Percentiles rank a stretch among this genome's conserved stretches.
Evolutionary conservation across 1,140 invertebrate genomes (phyloP).

Genomic region (Drosophila novamexicana): DNA sequence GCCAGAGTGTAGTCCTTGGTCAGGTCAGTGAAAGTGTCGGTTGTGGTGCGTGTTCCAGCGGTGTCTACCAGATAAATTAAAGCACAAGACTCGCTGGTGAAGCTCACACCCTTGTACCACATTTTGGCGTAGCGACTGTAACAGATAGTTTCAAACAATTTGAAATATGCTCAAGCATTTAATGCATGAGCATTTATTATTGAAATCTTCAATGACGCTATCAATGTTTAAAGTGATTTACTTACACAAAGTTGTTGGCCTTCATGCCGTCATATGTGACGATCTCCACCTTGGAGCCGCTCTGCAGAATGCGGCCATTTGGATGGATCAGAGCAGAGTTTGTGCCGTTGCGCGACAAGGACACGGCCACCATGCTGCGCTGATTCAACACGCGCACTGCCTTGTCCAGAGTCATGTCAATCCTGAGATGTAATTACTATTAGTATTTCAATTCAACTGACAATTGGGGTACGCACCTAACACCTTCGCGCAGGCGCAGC

Average conservation of each 20-base stretch:
- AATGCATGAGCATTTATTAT: too few species aligned
- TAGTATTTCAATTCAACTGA: background rate
- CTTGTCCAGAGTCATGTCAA: constrained; percentile 92
- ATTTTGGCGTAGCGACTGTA: constrained; percentile 91
- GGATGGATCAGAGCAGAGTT: constrained; percentile 91
- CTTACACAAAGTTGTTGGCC: constrained; percentile 80
- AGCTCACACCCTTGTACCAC: constrained; percentile 95
- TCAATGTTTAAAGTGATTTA: background rate
- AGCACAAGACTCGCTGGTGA: constrained; percentile 92
- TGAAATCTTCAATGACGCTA: background rate
- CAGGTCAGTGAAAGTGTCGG: constrained; percentile 92
- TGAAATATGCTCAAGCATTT: too few species aligned
- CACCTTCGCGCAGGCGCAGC: constrained; percentile 89
- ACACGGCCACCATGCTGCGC: constrained; percentile 91
- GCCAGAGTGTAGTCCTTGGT: constrained; percentile 91
- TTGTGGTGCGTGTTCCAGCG: constrained; percentile 93
- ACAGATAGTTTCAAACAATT: too few species aligned
- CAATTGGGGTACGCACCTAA: constrained; percentile 81
- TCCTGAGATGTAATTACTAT: constrained; percentile 83
- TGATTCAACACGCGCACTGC: constrained; percentile 91
- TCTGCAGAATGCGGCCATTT: constrained; percentile 92
- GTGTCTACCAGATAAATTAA: constrained; percentile 93
- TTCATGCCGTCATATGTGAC: constrained; percentile 83
- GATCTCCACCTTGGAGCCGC: constrained; percentile 93
- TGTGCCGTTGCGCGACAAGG: constrained; percentile 89